These are phyloP conservation scores for Anseranas semipalmata DNA, from an alignment of 2,113 vertebrate species.

Conservation along the genomic window DNA sequence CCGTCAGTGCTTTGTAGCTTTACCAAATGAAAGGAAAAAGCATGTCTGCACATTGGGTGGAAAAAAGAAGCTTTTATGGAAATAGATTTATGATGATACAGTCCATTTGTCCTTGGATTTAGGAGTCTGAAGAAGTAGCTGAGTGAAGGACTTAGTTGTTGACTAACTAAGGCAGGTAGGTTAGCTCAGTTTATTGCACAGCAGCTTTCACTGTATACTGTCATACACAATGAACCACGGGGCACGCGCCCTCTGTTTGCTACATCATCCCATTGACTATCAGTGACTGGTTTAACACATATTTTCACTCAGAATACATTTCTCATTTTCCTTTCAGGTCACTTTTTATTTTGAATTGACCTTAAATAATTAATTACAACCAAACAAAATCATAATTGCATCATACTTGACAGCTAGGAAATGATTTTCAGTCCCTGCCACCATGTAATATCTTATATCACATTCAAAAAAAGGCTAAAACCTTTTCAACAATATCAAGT, in stretches of 20 bases:
- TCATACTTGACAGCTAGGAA: background rate
- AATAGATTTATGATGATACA: background rate
- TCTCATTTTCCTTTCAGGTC: background rate
- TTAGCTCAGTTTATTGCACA: background rate
- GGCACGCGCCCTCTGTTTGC: background rate
- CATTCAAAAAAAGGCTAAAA: background rate
- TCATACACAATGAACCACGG: background rate
- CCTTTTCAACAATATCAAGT: background rate
- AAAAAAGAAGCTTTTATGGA: background rate
- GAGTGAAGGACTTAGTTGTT: background rate
- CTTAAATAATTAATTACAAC: constrained; percentile 14
- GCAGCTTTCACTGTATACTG: background rate
- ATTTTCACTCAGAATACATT: background rate
- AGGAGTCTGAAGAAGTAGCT: background rate
- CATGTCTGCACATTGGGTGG: background rate
- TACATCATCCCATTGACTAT: background rate
- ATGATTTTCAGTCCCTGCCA: background rate
- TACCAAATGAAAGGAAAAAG: background rate
- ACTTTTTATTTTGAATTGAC: background rate
- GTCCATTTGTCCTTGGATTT: background rate
- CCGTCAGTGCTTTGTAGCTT: background rate
- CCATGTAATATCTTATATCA: background rate
- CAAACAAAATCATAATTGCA: background rate
- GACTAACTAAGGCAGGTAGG: background rate
- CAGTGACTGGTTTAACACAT: background rate